Conservation (phyloP, 2,888 invertebrate species). For the Tipula vernalis region DNA sequence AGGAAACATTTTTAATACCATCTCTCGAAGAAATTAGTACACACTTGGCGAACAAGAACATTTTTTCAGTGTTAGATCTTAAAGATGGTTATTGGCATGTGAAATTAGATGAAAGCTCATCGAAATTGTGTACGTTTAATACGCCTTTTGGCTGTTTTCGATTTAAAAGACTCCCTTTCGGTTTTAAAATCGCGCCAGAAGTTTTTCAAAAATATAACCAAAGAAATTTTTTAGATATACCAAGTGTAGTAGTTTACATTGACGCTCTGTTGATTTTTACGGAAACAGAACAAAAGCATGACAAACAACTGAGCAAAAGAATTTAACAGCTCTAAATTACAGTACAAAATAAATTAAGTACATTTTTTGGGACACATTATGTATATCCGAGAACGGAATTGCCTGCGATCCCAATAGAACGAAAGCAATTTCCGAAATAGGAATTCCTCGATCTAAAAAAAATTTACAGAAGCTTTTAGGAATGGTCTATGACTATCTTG, state of each 20-base stretch:
- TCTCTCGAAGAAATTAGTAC: constrained; percentile 15
- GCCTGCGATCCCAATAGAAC: neutral
- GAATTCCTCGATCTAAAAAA: neutral
- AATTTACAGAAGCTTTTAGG: constrained; percentile 9
- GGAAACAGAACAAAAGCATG: neutral
- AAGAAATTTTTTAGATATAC: neutral
- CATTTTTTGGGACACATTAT: neutral
- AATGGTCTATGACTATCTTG: constrained; percentile 17
- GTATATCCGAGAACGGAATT: neutral
- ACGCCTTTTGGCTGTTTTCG: constrained; percentile 8
- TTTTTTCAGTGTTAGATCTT: constrained; percentile 14
- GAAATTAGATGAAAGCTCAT: neutral
- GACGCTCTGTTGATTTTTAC: too few species aligned
- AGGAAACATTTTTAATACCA: constrained; percentile 13
- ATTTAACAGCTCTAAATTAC: too few species aligned
- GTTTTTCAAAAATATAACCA: neutral
- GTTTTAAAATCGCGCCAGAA: neutral
- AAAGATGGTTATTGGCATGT: constrained; percentile 17
- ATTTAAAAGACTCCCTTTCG: constrained; percentile 9
- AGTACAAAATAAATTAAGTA: neutral
- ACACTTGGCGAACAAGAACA: neutral
- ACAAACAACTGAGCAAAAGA: neutral
- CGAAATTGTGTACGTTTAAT: too few species aligned
- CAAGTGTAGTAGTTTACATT: neutral
- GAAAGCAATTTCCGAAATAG: neutral